Percentiles rank a stretch among this genome's conserved stretches.
Evolutionary conservation across 2,797 vertebrate genomes (phyloP).

Genomic region (Amazona finschi): DNA sequence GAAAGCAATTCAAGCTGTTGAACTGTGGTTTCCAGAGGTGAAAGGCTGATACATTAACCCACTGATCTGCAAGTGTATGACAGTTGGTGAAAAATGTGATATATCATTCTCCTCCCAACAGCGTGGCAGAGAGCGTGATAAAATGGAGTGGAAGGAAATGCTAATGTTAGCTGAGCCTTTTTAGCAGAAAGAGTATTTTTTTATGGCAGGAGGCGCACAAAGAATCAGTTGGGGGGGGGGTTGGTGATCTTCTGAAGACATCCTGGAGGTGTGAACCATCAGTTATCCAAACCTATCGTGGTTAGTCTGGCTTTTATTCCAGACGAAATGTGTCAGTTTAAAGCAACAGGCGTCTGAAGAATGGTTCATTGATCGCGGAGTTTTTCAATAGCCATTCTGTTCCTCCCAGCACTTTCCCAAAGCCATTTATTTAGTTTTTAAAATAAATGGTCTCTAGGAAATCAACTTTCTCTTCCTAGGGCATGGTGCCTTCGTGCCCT

Average conservation of each 20-base stretch:
- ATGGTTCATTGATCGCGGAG: not conserved
- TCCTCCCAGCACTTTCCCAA: not conserved
- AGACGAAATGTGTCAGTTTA: not conserved
- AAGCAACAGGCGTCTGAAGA: not conserved
- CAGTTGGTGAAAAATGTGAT: constrained; percentile 14
- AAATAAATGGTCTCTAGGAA: not conserved
- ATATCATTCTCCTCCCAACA: not conserved
- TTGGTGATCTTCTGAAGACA: not conserved
- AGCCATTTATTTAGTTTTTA: not conserved
- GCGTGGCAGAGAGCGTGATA: not conserved
- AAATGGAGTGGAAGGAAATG: constrained; percentile 4
- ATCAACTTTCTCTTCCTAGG: not conserved
- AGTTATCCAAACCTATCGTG: not conserved
- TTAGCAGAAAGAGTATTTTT: not conserved
- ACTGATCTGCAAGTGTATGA: not conserved
- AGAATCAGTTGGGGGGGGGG: not conserved
- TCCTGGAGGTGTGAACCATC: constrained; percentile 4
- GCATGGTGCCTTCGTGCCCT: not conserved
- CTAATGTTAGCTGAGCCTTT: not conserved
- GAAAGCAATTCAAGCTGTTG: constrained; percentile 36
- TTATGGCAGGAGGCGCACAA: not conserved
- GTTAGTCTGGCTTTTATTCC: not conserved
- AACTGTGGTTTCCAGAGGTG: constrained; percentile 49
- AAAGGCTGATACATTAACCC: constrained; percentile 53
- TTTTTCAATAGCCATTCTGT: not conserved